phyloP scores from a whole-genome alignment of 2,797 vertebrate species.

The Ceryle rudis region DNA sequence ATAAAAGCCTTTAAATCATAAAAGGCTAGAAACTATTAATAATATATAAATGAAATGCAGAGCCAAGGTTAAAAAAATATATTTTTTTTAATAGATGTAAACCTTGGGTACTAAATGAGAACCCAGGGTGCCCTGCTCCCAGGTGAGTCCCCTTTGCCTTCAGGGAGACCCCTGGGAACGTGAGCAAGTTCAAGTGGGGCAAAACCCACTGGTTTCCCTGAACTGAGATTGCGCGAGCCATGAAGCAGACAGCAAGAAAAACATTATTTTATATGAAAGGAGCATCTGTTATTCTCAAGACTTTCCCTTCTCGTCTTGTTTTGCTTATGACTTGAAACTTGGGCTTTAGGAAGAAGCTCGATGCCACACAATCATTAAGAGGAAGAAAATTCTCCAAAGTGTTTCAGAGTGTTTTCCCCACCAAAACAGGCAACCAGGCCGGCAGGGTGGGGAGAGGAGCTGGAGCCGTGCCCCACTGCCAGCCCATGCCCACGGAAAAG shows the following conservation, averaged over 20 bases:
- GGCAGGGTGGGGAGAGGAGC: no score
- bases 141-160: rapidly evolving
- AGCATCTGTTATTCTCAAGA: not conserved
- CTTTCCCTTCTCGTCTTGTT: not conserved
- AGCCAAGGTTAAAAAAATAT: not conserved
- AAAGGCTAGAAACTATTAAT: not conserved
- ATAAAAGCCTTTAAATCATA: not conserved
- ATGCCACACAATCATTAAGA: rapidly evolving
- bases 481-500: rapidly evolving
- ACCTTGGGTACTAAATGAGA: rapidly evolving
- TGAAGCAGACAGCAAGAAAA: not conserved
- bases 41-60: not conserved
- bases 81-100: not conserved
- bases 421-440: rapidly evolving
- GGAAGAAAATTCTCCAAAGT: rapidly evolving
- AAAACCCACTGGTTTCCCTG: rapidly evolving
- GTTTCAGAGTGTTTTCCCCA: rapidly evolving
- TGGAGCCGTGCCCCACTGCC: not conserved
- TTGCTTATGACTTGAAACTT: not conserved
- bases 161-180: not conserved
- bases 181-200: rapidly evolving
- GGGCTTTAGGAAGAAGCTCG: not conserved
- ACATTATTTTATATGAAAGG: rapidly evolving
- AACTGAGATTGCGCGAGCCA: rapidly evolving
- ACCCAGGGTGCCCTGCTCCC: rapidly evolving